phyloP scores from a whole-genome alignment of 2,113 vertebrate genomes.

The Apodemus speciosus region DNA sequence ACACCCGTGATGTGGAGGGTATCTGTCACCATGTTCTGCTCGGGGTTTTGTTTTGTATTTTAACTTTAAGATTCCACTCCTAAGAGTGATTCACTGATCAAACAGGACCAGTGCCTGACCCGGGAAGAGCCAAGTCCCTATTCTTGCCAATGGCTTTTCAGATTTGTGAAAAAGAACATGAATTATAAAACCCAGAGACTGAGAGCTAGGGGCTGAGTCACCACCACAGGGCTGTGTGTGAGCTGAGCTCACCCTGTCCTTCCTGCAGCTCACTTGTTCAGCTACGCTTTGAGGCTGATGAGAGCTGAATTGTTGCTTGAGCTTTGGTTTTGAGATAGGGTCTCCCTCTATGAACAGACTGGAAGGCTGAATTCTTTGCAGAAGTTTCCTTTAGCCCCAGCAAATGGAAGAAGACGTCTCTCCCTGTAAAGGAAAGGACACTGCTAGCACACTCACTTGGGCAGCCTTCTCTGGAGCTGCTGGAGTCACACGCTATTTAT shows the following conservation, averaged over 20 bases:
- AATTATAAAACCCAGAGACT: conserved; percentile 7
- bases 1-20: background rate
- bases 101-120: background rate
- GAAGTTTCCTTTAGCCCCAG: conserved; percentile 1
- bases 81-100: background rate
- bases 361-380: background rate
- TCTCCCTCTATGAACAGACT: too few species aligned
- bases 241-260: background rate
- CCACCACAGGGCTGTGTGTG: background rate
- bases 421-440: background rate
- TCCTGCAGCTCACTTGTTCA: background rate
- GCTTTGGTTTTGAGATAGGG: background rate
- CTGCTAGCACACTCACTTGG: background rate
- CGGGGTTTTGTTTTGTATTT: background rate
- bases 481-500: background rate
- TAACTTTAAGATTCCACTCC: background rate
- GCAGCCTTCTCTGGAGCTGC: background rate
- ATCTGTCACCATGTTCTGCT: conserved; percentile 3
- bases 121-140: background rate
- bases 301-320: background rate
- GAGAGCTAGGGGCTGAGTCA: conserved; percentile 47
- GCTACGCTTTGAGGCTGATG: background rate
- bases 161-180: background rate
- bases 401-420: background rate
- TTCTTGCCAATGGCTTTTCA: conserved; percentile 44